Evolutionary conservation across 1,140 invertebrate genomes (phyloP), one percentile per base, ranked within the genome.

Genomic region (Globodera ellingtonae): DNA sequence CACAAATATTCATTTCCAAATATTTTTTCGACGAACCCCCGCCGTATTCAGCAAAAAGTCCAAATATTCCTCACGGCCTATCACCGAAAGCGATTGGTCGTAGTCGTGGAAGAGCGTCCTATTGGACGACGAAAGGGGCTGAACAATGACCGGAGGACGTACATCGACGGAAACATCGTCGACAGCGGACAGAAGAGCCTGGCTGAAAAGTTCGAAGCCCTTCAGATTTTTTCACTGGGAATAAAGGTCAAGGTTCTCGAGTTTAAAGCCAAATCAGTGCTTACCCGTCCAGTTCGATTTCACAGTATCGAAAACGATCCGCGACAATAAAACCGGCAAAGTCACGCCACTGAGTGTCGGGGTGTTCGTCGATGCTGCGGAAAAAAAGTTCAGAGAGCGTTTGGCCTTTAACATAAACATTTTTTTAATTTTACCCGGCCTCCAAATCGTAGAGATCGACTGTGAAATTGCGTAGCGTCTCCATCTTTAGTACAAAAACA

Each of bases 381-480:
- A 47, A 84, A 52, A 35, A 74, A 75, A 67, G 35, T 35, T 2
- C 35, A 35, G 35, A 80, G 79, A n/a, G 4, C 6, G 10, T 18
- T 72, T 15, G 35, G 48, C 44, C 75, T 46, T 52, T 83, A 80
- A 13, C 62, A 4, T n/a, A 35, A 13, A 18, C 21, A 9, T 47
- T 21, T 46, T 75, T 21, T 69, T 15, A 80, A 77, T 18, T 62
- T 73, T 66, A 85, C 85, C 67, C 71, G 10, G 76, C 24, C 9
- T 84, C 21, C 8, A 35, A 15, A 52, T 86, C 85, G 52, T 85
- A 85, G 15, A 85, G 66, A 50, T 85, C 84, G 3, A 85, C 85
- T 24, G 84, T 85, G 66, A 79, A 69, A 75, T 86, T 84, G 44
- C 67, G 67, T 35, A 70, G 77, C 72, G 82, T 67, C 35, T 80